Base-by-base conservation (phyloP, 2,797 vertebrate species). In the Epinephelus malabaricus region DNA sequence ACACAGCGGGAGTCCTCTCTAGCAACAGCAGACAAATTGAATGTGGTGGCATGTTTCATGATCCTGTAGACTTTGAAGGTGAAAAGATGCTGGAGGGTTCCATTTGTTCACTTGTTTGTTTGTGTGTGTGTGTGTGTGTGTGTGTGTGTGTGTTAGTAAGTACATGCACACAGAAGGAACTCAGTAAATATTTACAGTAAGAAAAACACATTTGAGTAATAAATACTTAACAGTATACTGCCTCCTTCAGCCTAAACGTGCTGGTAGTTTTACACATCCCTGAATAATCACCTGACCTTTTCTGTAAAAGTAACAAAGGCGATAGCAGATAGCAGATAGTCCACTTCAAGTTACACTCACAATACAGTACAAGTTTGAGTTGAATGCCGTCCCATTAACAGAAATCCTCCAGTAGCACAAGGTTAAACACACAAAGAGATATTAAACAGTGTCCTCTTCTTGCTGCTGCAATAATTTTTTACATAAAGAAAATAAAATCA, bases 21-120 rank as follows among this genome's bases (percentile, higher is more conserved):
- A 58, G 69, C 74, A 76, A 71, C 70, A 49, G 73, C 69, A 85
- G 79, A 81, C 53, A 84, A 78, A 87, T 55, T 79, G 75, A 78
- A 76, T 64, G 64, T n/a, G 50, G 74, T 83, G 71, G 69, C 82
- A 86, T 79, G 73, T 87, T 84, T 84, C 62, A 76, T 63, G 75
- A 89, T 87, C 77, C 60, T 11, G 51, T 17, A 63, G 64, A 84
- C 84, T 89, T 88, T 89, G 83, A 89, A 79, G 79, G 78, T 82
- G 75, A 87, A 86, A 77, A 87, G 66, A 84, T 70, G 82, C 81
- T 56, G 54, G 27, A 86, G 80, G 86, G 62, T 66, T 84, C 1
- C 27, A 46, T 76, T 86, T 84, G 83, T 89, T 83, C 56, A 64
- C 47, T 55, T 80, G 72, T 71, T 88, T 87, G 49, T 79, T 73